Evolutionary conservation across 2,888 invertebrate species (phyloP).

Genomic region (Catonia carolina): DNA sequence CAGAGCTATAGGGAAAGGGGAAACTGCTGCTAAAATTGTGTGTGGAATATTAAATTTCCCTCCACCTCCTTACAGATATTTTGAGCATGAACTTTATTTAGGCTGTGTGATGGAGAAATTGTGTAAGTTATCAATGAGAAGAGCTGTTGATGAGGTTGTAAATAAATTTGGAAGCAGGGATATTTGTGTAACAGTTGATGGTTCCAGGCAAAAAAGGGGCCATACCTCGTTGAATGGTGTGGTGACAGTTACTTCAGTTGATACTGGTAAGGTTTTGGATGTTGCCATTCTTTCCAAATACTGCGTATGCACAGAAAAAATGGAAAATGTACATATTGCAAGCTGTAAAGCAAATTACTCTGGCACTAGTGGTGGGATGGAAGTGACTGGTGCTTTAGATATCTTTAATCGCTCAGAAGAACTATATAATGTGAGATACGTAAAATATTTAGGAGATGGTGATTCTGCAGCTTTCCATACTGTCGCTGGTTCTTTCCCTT

Average conservation of each 20-base stretch:
- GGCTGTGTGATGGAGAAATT: not conserved
- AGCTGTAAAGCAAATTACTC: conserved; percentile 26
- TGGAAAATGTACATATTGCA: conserved; percentile 19
- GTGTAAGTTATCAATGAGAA: conserved; percentile 9
- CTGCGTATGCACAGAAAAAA: conserved; percentile 24
- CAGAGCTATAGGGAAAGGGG: conserved; percentile 7
- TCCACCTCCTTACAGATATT: conserved; percentile 3
- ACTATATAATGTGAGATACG: conserved; percentile 22
- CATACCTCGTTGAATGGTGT: conserved; percentile 28
- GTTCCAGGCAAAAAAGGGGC: conserved; percentile 28
- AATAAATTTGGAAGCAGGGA: conserved; percentile 11
- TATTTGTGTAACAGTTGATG: conserved; percentile 24
- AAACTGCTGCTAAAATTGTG: conserved; percentile 1
- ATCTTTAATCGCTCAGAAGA: conserved; percentile 25
- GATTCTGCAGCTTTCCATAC: conserved; percentile 11
- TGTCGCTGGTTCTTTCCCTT: conserved; percentile 8
- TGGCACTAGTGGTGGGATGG: conserved; percentile 29
- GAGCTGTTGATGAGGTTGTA: conserved; percentile 11
- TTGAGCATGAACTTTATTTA: not conserved
- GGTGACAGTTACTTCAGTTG: conserved; percentile 26
- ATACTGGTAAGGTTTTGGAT: conserved; percentile 27
- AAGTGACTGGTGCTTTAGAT: conserved; percentile 26
- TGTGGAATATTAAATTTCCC: conserved; percentile 13
- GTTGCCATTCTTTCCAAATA: conserved; percentile 24
- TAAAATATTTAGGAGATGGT: conserved; percentile 26